Evolutionary conservation across 64 coral and sea anemone species (phyloP).

Genomic region (Pocillopora verrucosa): DNA sequence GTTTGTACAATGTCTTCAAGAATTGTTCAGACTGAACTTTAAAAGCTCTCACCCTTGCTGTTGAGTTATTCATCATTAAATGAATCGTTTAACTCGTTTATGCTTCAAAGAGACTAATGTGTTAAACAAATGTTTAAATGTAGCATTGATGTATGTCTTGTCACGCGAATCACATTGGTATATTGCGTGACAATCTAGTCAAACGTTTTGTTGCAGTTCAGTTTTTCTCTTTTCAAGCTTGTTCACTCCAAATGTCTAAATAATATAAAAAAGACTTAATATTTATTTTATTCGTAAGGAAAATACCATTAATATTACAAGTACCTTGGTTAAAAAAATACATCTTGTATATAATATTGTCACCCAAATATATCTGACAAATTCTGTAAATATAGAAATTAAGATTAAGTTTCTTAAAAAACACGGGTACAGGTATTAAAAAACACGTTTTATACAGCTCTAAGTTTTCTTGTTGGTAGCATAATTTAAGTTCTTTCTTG

Average conservation of each 20-base stretch:
- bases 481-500: too few relatives aligned
- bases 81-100: conserved; percentile 20
- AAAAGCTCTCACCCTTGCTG: background rate
- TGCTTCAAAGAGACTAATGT: background rate
- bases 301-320: conserved; percentile 21
- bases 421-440: background rate
- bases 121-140: background rate
- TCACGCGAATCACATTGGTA: background rate
- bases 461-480: too few relatives aligned
- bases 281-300: conserved; percentile 37
- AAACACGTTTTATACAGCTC: background rate
- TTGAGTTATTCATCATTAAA: conserved; percentile 25
- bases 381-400: conserved; percentile 25
- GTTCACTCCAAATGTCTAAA: background rate
- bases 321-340: background rate
- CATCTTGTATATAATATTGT: conserved; percentile 40
- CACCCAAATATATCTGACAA: conserved; percentile 21
- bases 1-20: background rate
- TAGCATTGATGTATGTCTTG: background rate
- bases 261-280: conserved; percentile 47
- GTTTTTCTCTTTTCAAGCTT: background rate
- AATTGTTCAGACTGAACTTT: background rate
- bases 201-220: background rate
- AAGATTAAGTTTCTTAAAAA: background rate
- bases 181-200: background rate